phyloP scores from a whole-genome alignment of 2,113 vertebrate genomes.

The Phyllopteryx taeniolatus region DNA sequence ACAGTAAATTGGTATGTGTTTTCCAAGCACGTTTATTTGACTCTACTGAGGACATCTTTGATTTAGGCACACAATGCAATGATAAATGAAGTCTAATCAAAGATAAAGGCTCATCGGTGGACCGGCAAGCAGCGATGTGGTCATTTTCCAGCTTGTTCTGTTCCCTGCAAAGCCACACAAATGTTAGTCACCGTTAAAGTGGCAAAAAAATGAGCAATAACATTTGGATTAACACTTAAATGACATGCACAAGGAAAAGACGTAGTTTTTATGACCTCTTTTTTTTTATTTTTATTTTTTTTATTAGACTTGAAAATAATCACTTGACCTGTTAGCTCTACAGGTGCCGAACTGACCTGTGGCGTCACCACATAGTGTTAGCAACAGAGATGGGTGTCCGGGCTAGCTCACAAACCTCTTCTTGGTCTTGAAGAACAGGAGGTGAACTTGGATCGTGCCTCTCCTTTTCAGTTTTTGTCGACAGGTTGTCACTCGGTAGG shows the following conservation, averaged over 20 bases:
- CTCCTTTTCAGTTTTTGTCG: conserved; percentile 12
- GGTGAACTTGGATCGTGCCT: conserved; percentile 13
- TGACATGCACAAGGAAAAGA: background rate
- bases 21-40: background rate
- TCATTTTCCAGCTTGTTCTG: conserved; percentile 22
- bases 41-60: background rate
- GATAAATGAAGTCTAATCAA: background rate
- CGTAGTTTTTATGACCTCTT: background rate
- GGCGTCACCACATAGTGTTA: background rate
- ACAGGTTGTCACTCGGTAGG: background rate
- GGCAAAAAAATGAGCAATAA: background rate
- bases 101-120: background rate
- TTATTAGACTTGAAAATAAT: too few relatives aligned
- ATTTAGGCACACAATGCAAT: background rate
- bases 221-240: background rate
- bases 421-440: conserved; percentile 14
- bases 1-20: background rate
- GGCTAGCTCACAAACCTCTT: conserved; percentile 15
- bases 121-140: background rate
- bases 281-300: background rate
- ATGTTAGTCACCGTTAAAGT: background rate
- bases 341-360: background rate
- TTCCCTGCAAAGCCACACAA: conserved; percentile 40
- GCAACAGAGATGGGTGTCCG: background rate
- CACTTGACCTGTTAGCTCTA: background rate